phyloP scores from a whole-genome alignment of 53 echinoderm and acorn worm species.

The Patiria pectinifera region DNA sequence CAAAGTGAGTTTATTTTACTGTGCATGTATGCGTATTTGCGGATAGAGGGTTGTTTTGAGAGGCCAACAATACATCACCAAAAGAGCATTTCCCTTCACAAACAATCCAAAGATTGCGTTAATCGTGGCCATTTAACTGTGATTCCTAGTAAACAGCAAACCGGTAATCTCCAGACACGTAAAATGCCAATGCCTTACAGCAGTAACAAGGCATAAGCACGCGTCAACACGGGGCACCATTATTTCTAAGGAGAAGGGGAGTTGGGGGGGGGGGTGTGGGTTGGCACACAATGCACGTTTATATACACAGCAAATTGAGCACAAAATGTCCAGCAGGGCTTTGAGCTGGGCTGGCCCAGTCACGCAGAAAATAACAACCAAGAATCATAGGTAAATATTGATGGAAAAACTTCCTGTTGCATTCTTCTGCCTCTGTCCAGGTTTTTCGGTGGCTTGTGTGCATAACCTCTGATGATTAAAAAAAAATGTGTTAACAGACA shows the following conservation, averaged over 20 bases:
- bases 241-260: neutral
- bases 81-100: constrained; percentile 20
- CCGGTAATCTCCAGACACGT: neutral
- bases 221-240: neutral
- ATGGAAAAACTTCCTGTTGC: constrained; percentile 58
- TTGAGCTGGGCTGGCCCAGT: constrained; percentile 8
- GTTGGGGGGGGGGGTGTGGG: too few relatives aligned
- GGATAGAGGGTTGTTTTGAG: too few relatives aligned
- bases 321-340: constrained; percentile 39
- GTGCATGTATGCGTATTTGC: neutral
- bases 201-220: constrained; percentile 1
- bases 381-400: constrained; percentile 62
- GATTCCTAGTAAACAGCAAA: constrained; percentile 13
- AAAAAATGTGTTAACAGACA: neutral
- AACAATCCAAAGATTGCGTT: neutral
- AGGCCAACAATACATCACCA: neutral
- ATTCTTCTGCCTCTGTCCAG: constrained; percentile 16
- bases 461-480: neutral
- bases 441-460: neutral
- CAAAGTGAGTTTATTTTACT: neutral
- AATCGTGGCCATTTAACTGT: neutral
- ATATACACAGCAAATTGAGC: constrained; percentile 57
- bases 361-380: constrained; percentile 51
- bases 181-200: constrained; percentile 16
- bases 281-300: constrained; percentile 23